phyloP scores from a whole-genome alignment of 2,797 vertebrate genomes.

The Gymnodraco acuticeps region DNA sequence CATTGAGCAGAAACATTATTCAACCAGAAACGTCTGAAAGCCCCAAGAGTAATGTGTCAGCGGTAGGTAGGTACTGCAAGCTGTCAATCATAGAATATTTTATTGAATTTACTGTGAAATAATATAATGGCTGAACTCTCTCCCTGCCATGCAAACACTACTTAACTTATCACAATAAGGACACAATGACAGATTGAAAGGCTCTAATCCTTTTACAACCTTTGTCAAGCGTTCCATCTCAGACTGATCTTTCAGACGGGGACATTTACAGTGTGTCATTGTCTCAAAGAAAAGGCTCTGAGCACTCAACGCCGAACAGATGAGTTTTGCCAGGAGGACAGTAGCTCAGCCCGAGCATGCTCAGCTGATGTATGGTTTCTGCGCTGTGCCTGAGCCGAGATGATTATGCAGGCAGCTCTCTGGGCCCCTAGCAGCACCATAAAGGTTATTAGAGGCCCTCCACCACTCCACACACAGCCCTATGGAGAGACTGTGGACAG shows the following conservation, averaged over 20 bases:
- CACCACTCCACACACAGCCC: slow-evolving; percentile 45
- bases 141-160: neutral
- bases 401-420: slow-evolving; percentile 66
- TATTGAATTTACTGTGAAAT: slow-evolving; percentile 26
- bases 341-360: slow-evolving; percentile 1
- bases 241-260: slow-evolving; percentile 13
- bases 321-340: slow-evolving; percentile 51
- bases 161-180: slow-evolving; percentile 17
- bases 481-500: slow-evolving; percentile 47
- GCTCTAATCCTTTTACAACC: slow-evolving; percentile 24
- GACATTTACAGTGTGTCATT: slow-evolving; percentile 33
- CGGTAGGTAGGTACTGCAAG: neutral
- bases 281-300: slow-evolving; percentile 26
- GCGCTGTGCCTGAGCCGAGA: slow-evolving; percentile 33
- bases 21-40: slow-evolving; percentile 12
- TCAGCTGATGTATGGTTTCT: slow-evolving; percentile 66
- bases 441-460: slow-evolving; percentile 70
- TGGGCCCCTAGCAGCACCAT: slow-evolving; percentile 46
- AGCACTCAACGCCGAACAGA: slow-evolving; percentile 43
- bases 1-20: slow-evolving; percentile 27
- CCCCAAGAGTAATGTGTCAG: slow-evolving; percentile 17
- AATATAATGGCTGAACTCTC: slow-evolving; percentile 5
- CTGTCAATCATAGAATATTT: slow-evolving; percentile 19
- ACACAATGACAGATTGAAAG: slow-evolving; percentile 26
- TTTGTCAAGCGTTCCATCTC: neutral